Evolutionary conservation across 2,113 vertebrate genomes (phyloP).

Genomic region (Pterocles burchelli): DNA sequence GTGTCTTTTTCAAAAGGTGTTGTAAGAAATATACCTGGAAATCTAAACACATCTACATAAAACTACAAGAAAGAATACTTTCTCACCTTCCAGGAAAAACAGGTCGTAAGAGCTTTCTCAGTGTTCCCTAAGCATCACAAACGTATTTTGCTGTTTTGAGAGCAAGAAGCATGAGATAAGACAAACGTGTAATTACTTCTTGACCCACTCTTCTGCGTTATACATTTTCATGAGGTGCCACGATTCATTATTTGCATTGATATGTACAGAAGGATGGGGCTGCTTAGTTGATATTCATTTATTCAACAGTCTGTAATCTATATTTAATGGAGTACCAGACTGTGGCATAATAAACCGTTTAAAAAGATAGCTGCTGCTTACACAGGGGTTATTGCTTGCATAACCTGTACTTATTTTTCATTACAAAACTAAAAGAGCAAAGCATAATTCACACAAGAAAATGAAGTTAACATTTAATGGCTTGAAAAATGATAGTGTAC

Average conservation of each 20-base stretch:
- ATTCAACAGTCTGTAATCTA: constrained; percentile 84
- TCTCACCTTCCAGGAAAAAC: constrained; percentile 15
- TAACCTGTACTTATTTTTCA: constrained; percentile 86
- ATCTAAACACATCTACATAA: neutral
- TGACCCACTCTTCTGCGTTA: constrained; percentile 75
- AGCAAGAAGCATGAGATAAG: constrained; percentile 78
- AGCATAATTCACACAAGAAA: constrained; percentile 80
- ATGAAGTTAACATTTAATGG: constrained; percentile 82
- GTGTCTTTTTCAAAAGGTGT: neutral
- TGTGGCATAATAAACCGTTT: constrained; percentile 83
- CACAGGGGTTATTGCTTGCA: constrained; percentile 81
- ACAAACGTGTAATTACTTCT: constrained; percentile 83
- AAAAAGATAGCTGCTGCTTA: constrained; percentile 79
- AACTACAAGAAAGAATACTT: neutral
- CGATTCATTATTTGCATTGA: constrained; percentile 81
- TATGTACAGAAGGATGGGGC: constrained; percentile 75
- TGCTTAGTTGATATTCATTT: constrained; percentile 83
- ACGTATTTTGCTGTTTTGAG: constrained; percentile 69
- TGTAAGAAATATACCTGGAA: neutral
- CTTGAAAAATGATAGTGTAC: constrained; percentile 77
- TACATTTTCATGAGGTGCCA: constrained; percentile 80
- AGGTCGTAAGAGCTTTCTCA: constrained; percentile 15
- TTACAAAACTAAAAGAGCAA: constrained; percentile 82
- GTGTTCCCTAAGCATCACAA: constrained; percentile 7
- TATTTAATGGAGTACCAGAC: constrained; percentile 85